Evolutionary conservation across 2,113 vertebrate genomes (phyloP), one percentile per base, ranked within the genome.

Genomic region (Australoheros scitulus): DNA sequence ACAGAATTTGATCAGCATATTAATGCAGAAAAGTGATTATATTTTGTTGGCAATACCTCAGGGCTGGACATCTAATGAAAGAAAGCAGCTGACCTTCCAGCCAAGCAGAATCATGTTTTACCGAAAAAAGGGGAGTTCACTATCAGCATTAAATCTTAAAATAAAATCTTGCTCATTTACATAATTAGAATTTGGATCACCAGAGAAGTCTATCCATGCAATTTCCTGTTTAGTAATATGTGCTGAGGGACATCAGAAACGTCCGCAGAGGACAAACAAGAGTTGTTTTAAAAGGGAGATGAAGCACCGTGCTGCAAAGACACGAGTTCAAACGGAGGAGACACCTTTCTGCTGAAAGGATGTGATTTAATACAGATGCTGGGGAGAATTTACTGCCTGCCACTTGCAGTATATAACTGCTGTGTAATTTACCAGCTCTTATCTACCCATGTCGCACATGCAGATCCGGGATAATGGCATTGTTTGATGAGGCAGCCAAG

Each of bases 161-260:
- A 89, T 88, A 90, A 91, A 87, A 68, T 91, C 75, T 22, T 4
- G 6, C 61, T 90, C 85, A 92, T 94, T 92, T 93, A 15, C 92
- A 92, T 92, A 91, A 94, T 94, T 92, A 84, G 79, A 88, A 89
- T 88, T 83, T 82, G 86, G 82, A 92, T 92, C 84, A 86, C 81
- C 76, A 77, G 88, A 83, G 84, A 68, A 84, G 64, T 77, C 86
- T 15, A 22, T 81, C 76, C 59, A n/a, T 63, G 82, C 60, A 56
- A 52, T 77, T 52, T 65, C 14, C 84, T 88, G 88, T 90, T 94
- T 81, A 57, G 88, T 87, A 88, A 87, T 79, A 61, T 82, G 80
- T 65, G 91, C 90, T 87, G 91, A 86, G 84, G 87, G 90, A 89
- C 80, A 85, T 74, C 18, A 10, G 29, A 72, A 87, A 84, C 43